A percentile compares a stretch with the other conserved stretches of the same genome.
phyloP scores from a whole-genome alignment of 2,888 invertebrate species.

The Oligia strigilis region DNA sequence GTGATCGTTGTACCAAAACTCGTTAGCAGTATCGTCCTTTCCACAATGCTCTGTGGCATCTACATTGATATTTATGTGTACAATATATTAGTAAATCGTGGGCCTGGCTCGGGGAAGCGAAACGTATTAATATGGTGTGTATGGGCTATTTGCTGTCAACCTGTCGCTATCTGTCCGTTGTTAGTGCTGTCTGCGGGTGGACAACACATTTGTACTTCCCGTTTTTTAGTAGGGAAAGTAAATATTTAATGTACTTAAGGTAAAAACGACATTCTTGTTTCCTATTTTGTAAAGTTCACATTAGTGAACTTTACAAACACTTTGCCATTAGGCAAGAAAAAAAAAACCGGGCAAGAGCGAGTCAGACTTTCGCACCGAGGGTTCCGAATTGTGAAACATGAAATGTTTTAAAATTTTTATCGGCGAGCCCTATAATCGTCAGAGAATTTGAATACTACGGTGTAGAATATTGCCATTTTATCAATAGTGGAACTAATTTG shows the following conservation, averaged over 20 bases:
- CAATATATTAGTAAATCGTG: conserved; percentile 32
- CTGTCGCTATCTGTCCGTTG: conserved; percentile 40
- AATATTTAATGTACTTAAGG: background rate
- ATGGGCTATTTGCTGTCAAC: conserved; percentile 34
- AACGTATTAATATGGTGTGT: conserved; percentile 50
- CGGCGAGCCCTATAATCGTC: no score
- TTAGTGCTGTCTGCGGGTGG: conserved; percentile 6
- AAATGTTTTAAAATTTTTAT: no score
- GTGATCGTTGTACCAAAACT: background rate
- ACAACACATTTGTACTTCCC: background rate
- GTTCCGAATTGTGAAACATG: no score
- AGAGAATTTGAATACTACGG: no score
- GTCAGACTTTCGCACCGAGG: no score
- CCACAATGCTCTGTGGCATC: background rate
- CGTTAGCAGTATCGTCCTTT: conserved; percentile 18
- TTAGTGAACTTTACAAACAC: no score
- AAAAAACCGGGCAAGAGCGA: background rate
- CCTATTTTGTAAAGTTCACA: background rate
- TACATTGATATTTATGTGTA: conserved; percentile 41
- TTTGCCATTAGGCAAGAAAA: background rate
- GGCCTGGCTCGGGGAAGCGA: conserved; percentile 17
- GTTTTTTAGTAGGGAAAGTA: background rate
- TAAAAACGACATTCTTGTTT: background rate
- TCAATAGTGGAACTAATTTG: no score
- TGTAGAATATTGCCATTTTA: no score